Percentiles rank a stretch among this genome's conserved stretches.
phyloP scores from a whole-genome alignment of 2,888 invertebrate species.

The Diadromus collaris region DNA sequence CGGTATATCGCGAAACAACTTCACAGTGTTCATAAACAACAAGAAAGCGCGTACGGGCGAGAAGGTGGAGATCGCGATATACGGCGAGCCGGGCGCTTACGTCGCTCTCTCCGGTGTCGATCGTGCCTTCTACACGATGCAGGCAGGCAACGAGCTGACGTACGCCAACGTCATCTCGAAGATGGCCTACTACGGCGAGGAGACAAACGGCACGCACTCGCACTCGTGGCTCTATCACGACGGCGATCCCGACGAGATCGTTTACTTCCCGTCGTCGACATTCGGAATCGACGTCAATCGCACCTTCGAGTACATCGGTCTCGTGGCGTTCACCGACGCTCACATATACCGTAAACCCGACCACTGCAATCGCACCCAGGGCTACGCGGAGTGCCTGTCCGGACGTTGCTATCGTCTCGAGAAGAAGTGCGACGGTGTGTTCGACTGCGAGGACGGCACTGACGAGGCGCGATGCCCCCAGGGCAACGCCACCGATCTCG shows the following conservation, averaged over 20 bases:
- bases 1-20: constrained; percentile 96
- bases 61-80: constrained; percentile 95
- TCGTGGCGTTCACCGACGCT: constrained; percentile 96
- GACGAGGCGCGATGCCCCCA: constrained; percentile 90
- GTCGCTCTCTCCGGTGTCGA: constrained; percentile 96
- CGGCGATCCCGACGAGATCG: constrained; percentile 91
- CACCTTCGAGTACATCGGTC: constrained; percentile 94
- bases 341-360: constrained; percentile 86
- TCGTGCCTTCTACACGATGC: constrained; percentile 94
- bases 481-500: constrained; percentile 86
- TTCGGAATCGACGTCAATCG: constrained; percentile 97
- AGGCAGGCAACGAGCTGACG: constrained; percentile 94
- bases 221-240: constrained; percentile 93
- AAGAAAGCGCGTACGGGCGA: constrained; percentile 96
- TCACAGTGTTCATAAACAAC: constrained; percentile 93
- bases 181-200: constrained; percentile 93
- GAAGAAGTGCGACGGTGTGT: constrained; percentile 89
- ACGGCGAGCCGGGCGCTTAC: constrained; percentile 96
- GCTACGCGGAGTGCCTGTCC: constrained; percentile 90
- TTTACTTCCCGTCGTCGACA: constrained; percentile 94
- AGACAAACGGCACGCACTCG: constrained; percentile 91
- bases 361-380: constrained; percentile 87
- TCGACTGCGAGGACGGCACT: constrained; percentile 92
- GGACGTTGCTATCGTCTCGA: constrained; percentile 89
- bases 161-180: constrained; percentile 93